Evolutionary conservation across 2,888 invertebrate genomes (phyloP), one percentile per base, ranked within the genome.

Genomic region (Entomobrya proxima): DNA sequence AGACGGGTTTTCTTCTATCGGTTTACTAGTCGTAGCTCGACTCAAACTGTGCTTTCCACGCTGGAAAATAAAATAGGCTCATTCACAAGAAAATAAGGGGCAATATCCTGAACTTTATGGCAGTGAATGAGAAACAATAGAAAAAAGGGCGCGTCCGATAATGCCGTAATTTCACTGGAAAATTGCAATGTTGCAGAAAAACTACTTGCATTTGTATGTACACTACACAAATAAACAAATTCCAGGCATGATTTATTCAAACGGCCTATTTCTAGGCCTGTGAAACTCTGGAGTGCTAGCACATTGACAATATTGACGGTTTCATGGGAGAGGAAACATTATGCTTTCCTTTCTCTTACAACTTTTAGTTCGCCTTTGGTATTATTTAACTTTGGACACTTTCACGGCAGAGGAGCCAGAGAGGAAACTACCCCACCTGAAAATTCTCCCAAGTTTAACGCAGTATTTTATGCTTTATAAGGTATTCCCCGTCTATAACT

Each of bases 321-420:
- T 64, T 64, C 64, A 64, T 35, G 64, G 4, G 64, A 55, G 64
- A 64, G 21, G n/a, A 35, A 64, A n/a, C 35, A 64, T 32, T 61
- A n/a, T n/a, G 64, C 37, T 64, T 58, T 64, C 37, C 64, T 64
- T 64, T 64, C 64, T n/a, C n/a, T n/a, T n/a, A n/a, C n/a, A n/a
- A 64, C 64, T 64, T 64, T 21, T 35, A 55, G 24, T 24, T 3
- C 13, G 27, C 24, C 30, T 11, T 18, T 64, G 6, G 11, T 35
- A 3, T 64, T 64, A 37, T 64, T 64, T 64, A 18, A 35, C 18
- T 64, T 64, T 35, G 35, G 32, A 58, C 58, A 32, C 11, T 58
- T 58, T 58, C 30, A 32, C 13, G 58, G 3, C 27, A 55, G 1
- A 32, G n/a, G 32, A 32, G 30, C 11, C 13, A 13, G n/a, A 13